These are phyloP conservation scores for Agelas oroides DNA, from an alignment of 37 sponge, comb jelly and placozoan species.

Conservation along the genomic window DNA sequence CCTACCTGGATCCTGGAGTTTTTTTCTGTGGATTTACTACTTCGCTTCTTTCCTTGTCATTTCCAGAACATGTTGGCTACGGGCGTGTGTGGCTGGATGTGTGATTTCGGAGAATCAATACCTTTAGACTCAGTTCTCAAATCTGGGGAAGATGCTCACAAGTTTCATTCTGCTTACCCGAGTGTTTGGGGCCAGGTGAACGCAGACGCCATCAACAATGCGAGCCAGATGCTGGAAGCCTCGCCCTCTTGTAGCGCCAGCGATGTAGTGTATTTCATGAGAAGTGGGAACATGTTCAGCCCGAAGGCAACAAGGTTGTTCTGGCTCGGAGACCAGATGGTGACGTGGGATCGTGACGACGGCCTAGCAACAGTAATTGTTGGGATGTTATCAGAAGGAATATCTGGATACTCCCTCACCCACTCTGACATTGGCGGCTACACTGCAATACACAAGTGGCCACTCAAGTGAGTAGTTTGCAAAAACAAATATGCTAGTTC, in stretches of 20 bases:
- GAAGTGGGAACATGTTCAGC: conserved; percentile 60
- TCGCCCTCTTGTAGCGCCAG: conserved; percentile 7
- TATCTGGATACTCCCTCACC: conserved; percentile 67
- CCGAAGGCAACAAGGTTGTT: conserved; percentile 47
- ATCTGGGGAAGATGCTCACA: conserved; percentile 12
- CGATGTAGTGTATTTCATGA: conserved; percentile 82
- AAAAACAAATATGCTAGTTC: conserved; percentile 11
- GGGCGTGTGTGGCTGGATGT: conserved; percentile 85
- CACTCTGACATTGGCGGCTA: conserved; percentile 92
- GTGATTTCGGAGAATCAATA: conserved; percentile 83
- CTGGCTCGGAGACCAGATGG: conserved; percentile 86
- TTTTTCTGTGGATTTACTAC: too few relatives aligned
- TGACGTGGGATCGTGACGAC: conserved; percentile 81
- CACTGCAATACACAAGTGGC: conserved; percentile 45
- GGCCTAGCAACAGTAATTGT: conserved; percentile 75
- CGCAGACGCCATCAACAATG: conserved; percentile 52
- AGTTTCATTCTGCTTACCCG: conserved; percentile 63
- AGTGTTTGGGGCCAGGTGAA: conserved; percentile 72
- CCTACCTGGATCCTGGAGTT: too few relatives aligned
- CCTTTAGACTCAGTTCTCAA: conserved; percentile 62
- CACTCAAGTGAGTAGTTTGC: conserved; percentile 29
- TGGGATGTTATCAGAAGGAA: conserved; percentile 61
- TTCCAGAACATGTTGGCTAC: conserved; percentile 73
- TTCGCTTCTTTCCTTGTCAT: neutral
- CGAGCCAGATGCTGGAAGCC: neutral